Percentiles rank a stretch among this genome's conserved stretches.
Conservation (phyloP, 2,113 vertebrate genomes). For the Colossoma macropomum region DNA sequence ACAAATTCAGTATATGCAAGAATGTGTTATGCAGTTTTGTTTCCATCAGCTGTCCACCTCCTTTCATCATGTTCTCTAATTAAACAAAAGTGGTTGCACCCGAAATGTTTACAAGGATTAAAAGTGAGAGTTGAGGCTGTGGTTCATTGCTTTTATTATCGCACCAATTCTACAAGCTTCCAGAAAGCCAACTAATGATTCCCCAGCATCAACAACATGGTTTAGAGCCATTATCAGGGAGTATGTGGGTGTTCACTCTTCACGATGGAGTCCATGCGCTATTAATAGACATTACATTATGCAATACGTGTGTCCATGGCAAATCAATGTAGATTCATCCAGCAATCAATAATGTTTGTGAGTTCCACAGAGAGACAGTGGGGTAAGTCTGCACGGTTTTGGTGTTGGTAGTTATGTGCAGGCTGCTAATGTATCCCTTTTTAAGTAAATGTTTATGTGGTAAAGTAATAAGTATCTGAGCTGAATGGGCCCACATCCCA, state of each 20-base stretch:
- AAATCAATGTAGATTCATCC: constrained; percentile 43
- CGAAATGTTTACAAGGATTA: constrained; percentile 20
- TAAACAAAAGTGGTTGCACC: constrained; percentile 16
- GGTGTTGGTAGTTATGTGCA: neutral
- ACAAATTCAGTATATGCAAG: constrained; percentile 5
- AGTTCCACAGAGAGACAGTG: constrained; percentile 18
- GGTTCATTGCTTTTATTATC: constrained; percentile 33
- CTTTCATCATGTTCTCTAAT: constrained; percentile 13
- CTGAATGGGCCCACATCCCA: too few relatives aligned
- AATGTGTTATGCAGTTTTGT: neutral
- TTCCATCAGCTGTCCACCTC: neutral
- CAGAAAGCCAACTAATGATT: constrained; percentile 28
- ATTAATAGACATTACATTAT: constrained; percentile 51
- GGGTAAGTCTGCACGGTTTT: neutral
- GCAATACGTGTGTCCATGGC: constrained; percentile 37
- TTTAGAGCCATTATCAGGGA: constrained; percentile 17
- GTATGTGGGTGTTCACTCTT: constrained; percentile 33
- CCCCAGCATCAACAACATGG: constrained; percentile 6
- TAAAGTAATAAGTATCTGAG: too few relatives aligned
- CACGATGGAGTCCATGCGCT: constrained; percentile 29
- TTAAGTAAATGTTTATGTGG: too few relatives aligned
- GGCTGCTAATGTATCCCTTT: too few relatives aligned
- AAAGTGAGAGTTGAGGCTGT: constrained; percentile 20
- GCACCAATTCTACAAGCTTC: constrained; percentile 4
- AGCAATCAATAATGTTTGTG: constrained; percentile 14